A percentile compares a stretch with the other conserved stretches of the same genome.
Evolutionary conservation across 2,888 invertebrate genomes (phyloP).

Genomic region (Liodrosophila aerea): DNA sequence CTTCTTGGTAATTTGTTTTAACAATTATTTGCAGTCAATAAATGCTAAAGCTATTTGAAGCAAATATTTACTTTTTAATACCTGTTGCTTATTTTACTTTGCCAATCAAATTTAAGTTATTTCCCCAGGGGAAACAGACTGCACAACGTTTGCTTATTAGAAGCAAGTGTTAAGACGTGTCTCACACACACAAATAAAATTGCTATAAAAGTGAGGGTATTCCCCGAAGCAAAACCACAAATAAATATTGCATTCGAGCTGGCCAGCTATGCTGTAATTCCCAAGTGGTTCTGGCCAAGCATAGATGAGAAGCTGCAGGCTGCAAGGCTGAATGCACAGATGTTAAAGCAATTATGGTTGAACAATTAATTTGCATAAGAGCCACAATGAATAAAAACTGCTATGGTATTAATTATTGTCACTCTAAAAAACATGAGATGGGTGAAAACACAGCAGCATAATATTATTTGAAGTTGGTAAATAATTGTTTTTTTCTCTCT

Average conservation of each 20-base stretch:
- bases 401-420: constrained; percentile 35
- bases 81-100: too few relatives aligned
- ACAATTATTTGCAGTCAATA: too few relatives aligned
- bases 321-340: neutral
- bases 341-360: constrained; percentile 28
- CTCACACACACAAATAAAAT: neutral
- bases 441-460: neutral
- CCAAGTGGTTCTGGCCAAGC: constrained; percentile 15
- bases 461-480: constrained; percentile 31
- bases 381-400: constrained; percentile 9
- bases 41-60: too few relatives aligned
- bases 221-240: constrained; percentile 23
- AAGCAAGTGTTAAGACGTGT: too few relatives aligned
- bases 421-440: constrained; percentile 21
- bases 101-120: too few relatives aligned
- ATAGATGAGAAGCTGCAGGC: neutral
- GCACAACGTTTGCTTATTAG: neutral
- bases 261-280: constrained; percentile 19
- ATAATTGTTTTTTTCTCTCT: constrained; percentile 21
- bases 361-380: constrained; percentile 48
- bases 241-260: constrained; percentile 37
- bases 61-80: too few relatives aligned
- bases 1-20: too few relatives aligned
- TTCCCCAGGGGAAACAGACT: neutral
- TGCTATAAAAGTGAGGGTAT: neutral